phyloP scores from a whole-genome alignment of 2,888 invertebrate genomes.

The Cynaeus angustus region DNA sequence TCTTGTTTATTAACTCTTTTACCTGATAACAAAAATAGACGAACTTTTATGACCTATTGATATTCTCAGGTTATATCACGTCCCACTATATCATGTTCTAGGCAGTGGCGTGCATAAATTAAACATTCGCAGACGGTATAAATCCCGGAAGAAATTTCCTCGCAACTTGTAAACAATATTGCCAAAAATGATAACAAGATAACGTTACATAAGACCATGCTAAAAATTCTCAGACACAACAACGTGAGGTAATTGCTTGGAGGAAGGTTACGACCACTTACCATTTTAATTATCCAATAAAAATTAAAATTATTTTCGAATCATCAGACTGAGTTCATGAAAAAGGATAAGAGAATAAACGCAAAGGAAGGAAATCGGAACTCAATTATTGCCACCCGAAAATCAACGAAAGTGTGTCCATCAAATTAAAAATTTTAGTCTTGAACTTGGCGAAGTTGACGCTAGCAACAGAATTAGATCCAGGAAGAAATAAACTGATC shows the following conservation, averaged over 20 bases:
- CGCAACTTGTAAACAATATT: neutral
- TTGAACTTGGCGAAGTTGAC: constrained; percentile 32
- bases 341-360: neutral
- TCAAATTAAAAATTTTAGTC: constrained; percentile 19
- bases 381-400: neutral
- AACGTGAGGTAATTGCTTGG: too few relatives aligned
- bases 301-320: neutral
- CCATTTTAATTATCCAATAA: neutral
- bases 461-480: constrained; percentile 9
- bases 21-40: constrained; percentile 1
- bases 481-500: constrained; percentile 26
- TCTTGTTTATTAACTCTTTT: too few relatives aligned
- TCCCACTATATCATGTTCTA: neutral
- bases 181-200: neutral
- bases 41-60: neutral
- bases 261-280: constrained; percentile 10
- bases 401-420: neutral
- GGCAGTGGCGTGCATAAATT: neutral
- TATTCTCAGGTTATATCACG: neutral
- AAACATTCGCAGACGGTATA: neutral
- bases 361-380: neutral
- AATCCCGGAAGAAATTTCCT: neutral
- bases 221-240: constrained; percentile 1
- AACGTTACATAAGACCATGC: neutral
- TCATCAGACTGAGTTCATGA: too few relatives aligned